Evolutionary conservation across 2,113 vertebrate genomes (phyloP).

Genomic region (Tragelaphus buxtoni): DNA sequence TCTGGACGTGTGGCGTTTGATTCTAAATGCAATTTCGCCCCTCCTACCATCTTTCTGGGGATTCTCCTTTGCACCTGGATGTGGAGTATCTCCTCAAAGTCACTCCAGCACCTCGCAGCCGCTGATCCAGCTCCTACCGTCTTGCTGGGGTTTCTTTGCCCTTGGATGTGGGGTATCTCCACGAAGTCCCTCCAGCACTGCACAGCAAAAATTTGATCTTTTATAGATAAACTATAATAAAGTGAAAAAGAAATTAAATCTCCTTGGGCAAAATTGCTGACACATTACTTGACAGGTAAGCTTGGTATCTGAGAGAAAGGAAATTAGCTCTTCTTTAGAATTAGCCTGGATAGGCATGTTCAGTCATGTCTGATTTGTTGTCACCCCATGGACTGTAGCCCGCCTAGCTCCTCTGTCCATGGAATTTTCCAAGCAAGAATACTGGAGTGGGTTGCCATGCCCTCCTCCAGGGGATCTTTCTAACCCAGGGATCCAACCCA

Average conservation of each 20-base stretch:
- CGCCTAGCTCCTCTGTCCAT: neutral
- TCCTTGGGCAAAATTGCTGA: neutral
- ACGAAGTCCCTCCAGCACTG: neutral
- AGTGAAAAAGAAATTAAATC: neutral
- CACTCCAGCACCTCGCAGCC: rapidly evolving
- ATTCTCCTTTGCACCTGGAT: neutral
- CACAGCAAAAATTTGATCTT: neutral
- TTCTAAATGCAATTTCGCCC: rapidly evolving
- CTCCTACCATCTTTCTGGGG: neutral
- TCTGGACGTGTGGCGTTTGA: neutral
- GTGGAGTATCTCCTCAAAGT: neutral
- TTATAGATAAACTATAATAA: neutral
- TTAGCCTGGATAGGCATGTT: neutral
- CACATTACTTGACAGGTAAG: neutral
- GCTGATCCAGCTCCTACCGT: neutral
- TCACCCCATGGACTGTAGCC: neutral
- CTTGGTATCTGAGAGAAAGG: neutral
- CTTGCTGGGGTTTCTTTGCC: neutral
- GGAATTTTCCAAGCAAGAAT: neutral
- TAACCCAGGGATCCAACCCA: neutral
- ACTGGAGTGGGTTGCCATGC: neutral
- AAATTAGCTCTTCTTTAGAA: neutral
- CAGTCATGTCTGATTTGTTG: neutral
- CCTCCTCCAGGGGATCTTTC: neutral
- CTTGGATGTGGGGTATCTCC: neutral